A percentile compares a stretch with the other conserved stretches of the same genome.
Evolutionary conservation across 2,888 invertebrate species (phyloP).

Genomic region (Eustalomyia histrio): DNA sequence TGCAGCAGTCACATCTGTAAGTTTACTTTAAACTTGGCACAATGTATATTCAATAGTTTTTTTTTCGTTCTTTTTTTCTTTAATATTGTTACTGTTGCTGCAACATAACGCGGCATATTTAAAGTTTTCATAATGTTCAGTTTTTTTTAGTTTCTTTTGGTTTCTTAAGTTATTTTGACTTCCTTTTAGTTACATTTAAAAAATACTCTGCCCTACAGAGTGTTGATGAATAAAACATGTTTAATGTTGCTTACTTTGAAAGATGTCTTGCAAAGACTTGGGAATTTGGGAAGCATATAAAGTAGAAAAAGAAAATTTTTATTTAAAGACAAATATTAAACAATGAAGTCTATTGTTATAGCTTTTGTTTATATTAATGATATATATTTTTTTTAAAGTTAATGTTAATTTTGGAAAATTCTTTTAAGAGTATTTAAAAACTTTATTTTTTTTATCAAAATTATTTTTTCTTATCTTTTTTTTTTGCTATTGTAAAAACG

Average conservation of each 20-base stretch:
- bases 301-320: constrained; percentile 34
- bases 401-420: not conserved
- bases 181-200: not conserved
- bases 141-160: not conserved
- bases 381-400: constrained; percentile 6
- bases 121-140: constrained; percentile 52
- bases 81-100: constrained; percentile 38
- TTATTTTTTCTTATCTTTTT: not conserved
- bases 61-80: too few species aligned
- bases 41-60: constrained; percentile 36
- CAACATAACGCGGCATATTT: constrained; percentile 63
- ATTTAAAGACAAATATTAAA: constrained; percentile 43
- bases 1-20: constrained; percentile 63
- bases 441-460: not conserved
- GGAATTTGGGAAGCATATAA: constrained; percentile 13
- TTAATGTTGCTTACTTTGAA: constrained; percentile 40
- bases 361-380: constrained; percentile 37
- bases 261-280: constrained; percentile 14
- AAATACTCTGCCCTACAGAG: constrained; percentile 13
- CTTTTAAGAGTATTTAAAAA: not conserved
- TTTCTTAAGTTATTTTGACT: constrained; percentile 27
- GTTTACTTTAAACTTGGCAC: constrained; percentile 58
- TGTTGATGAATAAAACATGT: constrained; percentile 65
- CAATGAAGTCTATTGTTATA: constrained; percentile 37
- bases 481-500: not conserved